phyloP scores from a whole-genome alignment of 2,113 vertebrate genomes.

The Porphyrio hochstetteri region DNA sequence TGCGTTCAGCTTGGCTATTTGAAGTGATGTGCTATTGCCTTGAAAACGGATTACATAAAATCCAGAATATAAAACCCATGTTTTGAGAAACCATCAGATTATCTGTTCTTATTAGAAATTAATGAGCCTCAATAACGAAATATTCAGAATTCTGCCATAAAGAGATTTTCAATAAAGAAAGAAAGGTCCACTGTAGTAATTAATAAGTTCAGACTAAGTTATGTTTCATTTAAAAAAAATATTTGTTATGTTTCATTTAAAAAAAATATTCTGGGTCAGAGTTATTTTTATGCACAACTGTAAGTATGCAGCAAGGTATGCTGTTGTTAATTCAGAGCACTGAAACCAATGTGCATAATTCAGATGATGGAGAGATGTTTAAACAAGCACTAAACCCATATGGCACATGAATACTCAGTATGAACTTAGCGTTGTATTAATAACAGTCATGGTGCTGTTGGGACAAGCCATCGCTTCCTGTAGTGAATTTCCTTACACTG shows the following conservation, averaged over 20 bases:
- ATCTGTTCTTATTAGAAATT: background rate
- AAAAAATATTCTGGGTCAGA: background rate
- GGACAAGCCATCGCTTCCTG: background rate
- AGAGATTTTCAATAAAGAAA: background rate
- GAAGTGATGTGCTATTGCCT: background rate
- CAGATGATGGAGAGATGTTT: background rate
- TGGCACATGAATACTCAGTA: background rate
- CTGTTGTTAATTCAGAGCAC: conserved; percentile 1
- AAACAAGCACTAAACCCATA: background rate
- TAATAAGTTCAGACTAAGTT: background rate
- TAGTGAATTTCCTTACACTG: background rate
- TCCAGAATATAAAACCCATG: background rate
- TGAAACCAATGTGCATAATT: background rate
- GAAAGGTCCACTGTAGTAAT: background rate
- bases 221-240: background rate
- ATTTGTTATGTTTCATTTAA: background rate
- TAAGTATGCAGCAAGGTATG: background rate
- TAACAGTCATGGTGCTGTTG: background rate
- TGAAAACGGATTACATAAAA: background rate
- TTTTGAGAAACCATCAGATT: background rate
- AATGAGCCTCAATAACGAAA: background rate
- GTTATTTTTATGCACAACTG: background rate
- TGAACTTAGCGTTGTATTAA: background rate
- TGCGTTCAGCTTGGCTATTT: background rate
- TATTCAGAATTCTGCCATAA: background rate